Percentiles rank a stretch among this genome's conserved stretches.
phyloP scores from a whole-genome alignment of 2,888 invertebrate genomes.

The Tetragnatha montana region DNA sequence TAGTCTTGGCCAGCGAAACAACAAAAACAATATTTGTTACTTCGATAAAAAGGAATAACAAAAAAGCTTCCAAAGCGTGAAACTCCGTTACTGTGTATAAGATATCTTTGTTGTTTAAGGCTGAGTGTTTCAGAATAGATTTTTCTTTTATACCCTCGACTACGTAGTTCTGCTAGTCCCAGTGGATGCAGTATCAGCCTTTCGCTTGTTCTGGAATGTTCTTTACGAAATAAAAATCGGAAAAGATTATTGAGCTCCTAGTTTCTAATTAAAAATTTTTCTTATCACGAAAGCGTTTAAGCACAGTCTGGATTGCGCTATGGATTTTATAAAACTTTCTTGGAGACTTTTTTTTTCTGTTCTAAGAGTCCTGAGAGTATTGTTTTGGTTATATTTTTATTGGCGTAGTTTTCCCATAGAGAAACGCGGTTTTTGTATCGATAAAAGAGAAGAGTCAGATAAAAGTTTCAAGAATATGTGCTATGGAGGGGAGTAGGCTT shows the following conservation, averaged over 20 bases:
- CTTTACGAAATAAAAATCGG: background rate
- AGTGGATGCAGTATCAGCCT: background rate
- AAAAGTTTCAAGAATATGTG: background rate
- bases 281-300: conserved; percentile 1
- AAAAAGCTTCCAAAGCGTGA: background rate
- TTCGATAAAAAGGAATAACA: background rate
- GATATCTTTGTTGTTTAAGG: background rate
- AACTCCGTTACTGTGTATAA: background rate
- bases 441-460: background rate
- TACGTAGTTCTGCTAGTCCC: background rate
- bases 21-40: conserved; percentile 1
- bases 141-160: background rate
- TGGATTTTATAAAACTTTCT: background rate
- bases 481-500: background rate
- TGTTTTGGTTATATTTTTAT: background rate
- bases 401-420: background rate
- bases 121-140: background rate
- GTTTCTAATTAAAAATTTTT: conserved; percentile 1
- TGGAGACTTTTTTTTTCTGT: background rate
- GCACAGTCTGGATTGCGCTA: background rate
- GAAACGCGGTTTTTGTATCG: background rate
- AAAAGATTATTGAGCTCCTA: conserved; percentile 1
- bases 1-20: background rate
- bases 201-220: background rate
- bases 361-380: background rate